These are phyloP conservation scores for Peromyscus melanophrys DNA, from an alignment of 2,797 vertebrate genomes.

Conservation along the genomic window DNA sequence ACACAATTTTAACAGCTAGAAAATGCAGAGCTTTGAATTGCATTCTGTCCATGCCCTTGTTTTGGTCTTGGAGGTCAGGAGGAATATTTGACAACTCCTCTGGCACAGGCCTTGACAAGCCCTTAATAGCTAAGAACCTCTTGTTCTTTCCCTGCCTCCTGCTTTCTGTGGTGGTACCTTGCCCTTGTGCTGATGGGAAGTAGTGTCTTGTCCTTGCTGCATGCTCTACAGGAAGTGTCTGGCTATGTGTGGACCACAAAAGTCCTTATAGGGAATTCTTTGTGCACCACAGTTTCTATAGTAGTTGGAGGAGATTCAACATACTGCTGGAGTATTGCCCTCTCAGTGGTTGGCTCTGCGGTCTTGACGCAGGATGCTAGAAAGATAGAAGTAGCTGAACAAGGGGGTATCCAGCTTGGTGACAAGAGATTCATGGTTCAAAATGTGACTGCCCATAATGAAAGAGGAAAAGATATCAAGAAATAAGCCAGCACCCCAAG, in stretches of 20 bases:
- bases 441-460: slow-evolving; percentile 8
- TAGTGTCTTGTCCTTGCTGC: background rate
- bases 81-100: slow-evolving; percentile 5
- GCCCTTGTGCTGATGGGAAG: background rate
- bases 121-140: background rate
- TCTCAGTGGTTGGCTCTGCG: background rate
- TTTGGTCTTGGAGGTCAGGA: slow-evolving; percentile 40
- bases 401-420: background rate
- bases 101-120: slow-evolving; percentile 8
- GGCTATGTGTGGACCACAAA: background rate
- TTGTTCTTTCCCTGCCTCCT: background rate
- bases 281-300: background rate
- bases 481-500: background rate
- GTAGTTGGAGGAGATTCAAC: background rate
- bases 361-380: background rate
- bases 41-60: background rate
- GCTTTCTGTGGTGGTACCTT: background rate
- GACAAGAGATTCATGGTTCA: background rate
- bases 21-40: slow-evolving; percentile 17
- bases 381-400: background rate
- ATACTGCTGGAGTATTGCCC: background rate
- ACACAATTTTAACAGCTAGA: background rate
- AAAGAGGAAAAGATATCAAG: background rate
- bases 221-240: background rate
- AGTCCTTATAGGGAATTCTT: background rate